Conservation (phyloP, 1,140 invertebrate genomes). For the Manduca sexta region DNA sequence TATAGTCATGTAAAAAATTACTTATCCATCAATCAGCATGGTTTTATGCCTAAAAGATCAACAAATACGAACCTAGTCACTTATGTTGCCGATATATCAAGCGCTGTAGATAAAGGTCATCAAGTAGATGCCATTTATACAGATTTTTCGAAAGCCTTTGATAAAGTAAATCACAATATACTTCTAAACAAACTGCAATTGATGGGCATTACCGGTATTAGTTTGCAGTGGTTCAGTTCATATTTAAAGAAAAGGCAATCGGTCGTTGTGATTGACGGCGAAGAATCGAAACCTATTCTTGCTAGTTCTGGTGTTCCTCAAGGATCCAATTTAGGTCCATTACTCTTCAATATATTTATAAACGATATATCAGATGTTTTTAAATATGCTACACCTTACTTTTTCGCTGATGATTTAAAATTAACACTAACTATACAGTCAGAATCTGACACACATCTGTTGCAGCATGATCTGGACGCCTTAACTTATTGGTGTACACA, state of each 20-base stretch:
- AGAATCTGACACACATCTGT: no score
- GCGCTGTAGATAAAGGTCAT: no score
- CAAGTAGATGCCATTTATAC: no score
- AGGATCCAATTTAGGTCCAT: no score
- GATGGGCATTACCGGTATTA: constrained; percentile 5
- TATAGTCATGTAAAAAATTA: constrained; percentile 3
- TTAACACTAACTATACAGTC: no score
- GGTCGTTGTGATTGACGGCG: neutral
- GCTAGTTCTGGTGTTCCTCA: constrained; percentile 13
- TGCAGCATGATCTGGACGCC: no score
- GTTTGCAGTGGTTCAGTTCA: neutral
- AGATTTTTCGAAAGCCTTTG: no score
- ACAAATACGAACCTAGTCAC: constrained; percentile 9
- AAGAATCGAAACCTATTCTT: neutral
- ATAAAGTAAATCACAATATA: constrained; percentile 7
- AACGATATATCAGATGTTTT: no score
- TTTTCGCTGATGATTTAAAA: no score
- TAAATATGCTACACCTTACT: no score
- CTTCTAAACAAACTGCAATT: constrained; percentile 8
- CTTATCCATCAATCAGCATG: neutral
- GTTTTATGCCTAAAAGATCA: neutral
- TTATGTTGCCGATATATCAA: neutral
- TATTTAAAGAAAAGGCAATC: neutral
- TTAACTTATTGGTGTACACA: no score
- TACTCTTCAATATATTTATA: no score